Conservation (phyloP, 2,113 vertebrate species). For the Rafetus swinhoei region DNA sequence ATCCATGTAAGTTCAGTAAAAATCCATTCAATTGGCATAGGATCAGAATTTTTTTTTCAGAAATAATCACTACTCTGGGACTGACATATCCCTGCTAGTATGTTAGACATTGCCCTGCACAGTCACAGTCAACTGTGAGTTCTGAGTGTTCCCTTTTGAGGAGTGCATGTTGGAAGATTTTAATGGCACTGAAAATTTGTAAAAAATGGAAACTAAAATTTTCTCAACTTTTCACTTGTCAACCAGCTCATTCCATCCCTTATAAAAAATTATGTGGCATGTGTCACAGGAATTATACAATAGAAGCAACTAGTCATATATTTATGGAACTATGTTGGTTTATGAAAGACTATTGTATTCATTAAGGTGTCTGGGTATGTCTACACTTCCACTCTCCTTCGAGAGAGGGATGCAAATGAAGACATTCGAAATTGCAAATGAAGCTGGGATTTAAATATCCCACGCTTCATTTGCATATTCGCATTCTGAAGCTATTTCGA, state of each 20-base stretch:
- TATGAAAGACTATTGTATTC: neutral
- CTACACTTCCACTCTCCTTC: no score
- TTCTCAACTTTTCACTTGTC: neutral
- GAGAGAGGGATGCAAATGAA: no score
- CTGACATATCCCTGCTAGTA: neutral
- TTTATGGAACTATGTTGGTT: neutral
- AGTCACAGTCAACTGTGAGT: rapidly evolving
- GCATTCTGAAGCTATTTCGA: no score
- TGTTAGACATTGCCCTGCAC: neutral
- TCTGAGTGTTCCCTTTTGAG: neutral
- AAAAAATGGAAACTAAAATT: rapidly evolving
- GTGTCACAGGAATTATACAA: neutral
- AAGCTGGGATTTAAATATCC: no score
- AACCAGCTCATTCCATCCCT: neutral
- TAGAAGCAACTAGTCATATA: neutral
- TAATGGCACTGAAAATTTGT: neutral
- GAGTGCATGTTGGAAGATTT: neutral
- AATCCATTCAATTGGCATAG: neutral
- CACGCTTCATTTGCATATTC: no score
- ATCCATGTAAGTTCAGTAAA: neutral
- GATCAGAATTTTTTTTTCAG: neutral
- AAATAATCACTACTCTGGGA: neutral
- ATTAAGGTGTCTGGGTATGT: neutral
- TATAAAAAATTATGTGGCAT: rapidly evolving
- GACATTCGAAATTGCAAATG: no score